These are phyloP conservation scores for Amblyraja radiata DNA, from an alignment of 2,797 vertebrate species.

Conservation along the genomic window DNA sequence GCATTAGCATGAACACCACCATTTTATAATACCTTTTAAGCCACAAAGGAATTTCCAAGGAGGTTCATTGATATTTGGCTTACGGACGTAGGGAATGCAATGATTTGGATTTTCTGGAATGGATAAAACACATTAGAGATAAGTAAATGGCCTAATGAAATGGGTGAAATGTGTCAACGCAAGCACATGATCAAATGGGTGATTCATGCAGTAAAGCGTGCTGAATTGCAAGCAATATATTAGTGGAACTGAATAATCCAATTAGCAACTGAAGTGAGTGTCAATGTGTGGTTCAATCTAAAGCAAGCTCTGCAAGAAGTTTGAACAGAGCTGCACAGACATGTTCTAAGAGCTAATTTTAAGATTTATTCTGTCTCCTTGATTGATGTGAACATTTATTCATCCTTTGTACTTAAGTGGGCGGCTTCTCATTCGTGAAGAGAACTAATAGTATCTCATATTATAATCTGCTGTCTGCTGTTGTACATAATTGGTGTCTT, in stretches of 20 bases:
- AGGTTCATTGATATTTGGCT: not conserved
- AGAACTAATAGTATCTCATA: not conserved
- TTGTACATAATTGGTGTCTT: not conserved
- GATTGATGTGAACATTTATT: not conserved
- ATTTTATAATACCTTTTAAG: too few relatives aligned
- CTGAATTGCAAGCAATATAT: not conserved
- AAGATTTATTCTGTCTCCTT: not conserved
- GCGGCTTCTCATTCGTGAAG: not conserved
- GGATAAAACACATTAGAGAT: not conserved
- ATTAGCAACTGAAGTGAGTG: not conserved
- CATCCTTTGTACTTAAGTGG: not conserved
- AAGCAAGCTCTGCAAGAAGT: not conserved
- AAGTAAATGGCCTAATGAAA: not conserved
- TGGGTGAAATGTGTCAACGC: not conserved
- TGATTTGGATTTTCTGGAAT: not conserved
- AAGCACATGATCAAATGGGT: not conserved
- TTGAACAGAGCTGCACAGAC: not conserved
- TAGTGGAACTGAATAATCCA: not conserved
- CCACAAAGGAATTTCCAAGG: not conserved
- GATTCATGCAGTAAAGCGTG: not conserved
- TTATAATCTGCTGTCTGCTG: not conserved
- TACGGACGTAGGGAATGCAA: not conserved
- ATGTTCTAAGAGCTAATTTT: not conserved
- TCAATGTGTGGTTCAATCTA: too few relatives aligned
- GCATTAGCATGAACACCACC: too few relatives aligned